Conservation (phyloP, 2,113 vertebrate genomes). For the Sisor rabdophorus region DNA sequence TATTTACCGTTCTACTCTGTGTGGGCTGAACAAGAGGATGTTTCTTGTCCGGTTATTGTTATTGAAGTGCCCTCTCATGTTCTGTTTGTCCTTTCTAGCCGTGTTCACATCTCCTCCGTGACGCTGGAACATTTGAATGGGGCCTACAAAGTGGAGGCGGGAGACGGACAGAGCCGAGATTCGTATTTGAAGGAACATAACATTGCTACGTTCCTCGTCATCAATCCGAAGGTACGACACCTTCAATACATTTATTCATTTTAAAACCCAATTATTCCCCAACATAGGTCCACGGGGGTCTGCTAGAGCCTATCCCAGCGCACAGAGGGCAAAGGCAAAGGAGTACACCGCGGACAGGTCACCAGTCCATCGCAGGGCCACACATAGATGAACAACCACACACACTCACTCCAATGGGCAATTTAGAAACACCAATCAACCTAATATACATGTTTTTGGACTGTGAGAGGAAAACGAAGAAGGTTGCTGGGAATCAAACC, state of each 20-base stretch:
- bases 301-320: no score
- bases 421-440: no score
- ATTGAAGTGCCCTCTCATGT: slow-evolving; percentile 28
- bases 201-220: slow-evolving; percentile 90
- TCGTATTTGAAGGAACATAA: slow-evolving; percentile 91
- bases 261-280: no score
- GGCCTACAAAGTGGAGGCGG: slow-evolving; percentile 91
- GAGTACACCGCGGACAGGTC: no score
- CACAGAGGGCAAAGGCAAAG: no score
- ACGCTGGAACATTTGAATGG: slow-evolving; percentile 93
- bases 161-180: slow-evolving; percentile 85
- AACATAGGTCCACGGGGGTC: rapidly evolving
- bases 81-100: slow-evolving; percentile 68
- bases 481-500: no score
- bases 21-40: slow-evolving; percentile 13
- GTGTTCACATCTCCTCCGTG: slow-evolving; percentile 95
- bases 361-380: no score
- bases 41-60: slow-evolving; percentile 23
- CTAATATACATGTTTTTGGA: no score
- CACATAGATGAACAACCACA: no score
- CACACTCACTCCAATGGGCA: no score
- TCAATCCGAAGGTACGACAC: slow-evolving; percentile 89
- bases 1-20: slow-evolving; percentile 16
- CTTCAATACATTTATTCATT: no score
- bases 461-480: no score